Conservation (phyloP, 2,888 invertebrate species). For the Acrobasis repandana region DNA sequence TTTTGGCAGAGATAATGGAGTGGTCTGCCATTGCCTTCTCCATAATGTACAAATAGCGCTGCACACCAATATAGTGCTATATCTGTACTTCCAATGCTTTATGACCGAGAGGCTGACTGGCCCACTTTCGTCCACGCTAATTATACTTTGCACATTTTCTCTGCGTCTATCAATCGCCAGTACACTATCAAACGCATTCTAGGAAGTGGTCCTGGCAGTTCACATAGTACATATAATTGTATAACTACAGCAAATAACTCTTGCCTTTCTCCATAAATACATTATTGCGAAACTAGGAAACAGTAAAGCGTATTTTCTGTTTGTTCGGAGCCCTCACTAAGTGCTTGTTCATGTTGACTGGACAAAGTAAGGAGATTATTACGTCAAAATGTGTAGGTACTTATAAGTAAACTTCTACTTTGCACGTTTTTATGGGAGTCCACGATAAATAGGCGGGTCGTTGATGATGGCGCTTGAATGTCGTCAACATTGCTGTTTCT, state of each 20-base stretch:
- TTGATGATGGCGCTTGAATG: no score
- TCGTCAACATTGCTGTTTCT: no score
- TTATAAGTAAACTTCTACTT: neutral
- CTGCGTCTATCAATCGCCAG: constrained; percentile 1
- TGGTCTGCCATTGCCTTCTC: no score
- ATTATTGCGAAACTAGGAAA: constrained; percentile 2
- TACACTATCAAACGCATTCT: constrained; percentile 1
- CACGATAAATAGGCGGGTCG: neutral
- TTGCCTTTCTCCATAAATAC: constrained; percentile 5
- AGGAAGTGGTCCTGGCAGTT: constrained; percentile 2
- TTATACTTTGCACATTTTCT: constrained; percentile 9
- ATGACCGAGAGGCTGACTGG: neutral
- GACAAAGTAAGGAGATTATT: constrained; percentile 3
- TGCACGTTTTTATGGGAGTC: neutral
- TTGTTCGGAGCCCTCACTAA: neutral
- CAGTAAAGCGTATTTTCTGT: neutral
- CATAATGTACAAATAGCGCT: no score
- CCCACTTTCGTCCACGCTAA: constrained; percentile 2
- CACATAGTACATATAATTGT: neutral
- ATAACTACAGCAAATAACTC: constrained; percentile 5
- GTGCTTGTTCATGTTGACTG: constrained; percentile 8
- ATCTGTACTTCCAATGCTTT: neutral
- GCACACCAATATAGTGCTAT: no score
- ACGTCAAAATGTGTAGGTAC: neutral
- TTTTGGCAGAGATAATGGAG: no score